These are phyloP conservation scores for Trachemys scripta DNA, from an alignment of 2,113 vertebrate species.

Conservation along the genomic window DNA sequence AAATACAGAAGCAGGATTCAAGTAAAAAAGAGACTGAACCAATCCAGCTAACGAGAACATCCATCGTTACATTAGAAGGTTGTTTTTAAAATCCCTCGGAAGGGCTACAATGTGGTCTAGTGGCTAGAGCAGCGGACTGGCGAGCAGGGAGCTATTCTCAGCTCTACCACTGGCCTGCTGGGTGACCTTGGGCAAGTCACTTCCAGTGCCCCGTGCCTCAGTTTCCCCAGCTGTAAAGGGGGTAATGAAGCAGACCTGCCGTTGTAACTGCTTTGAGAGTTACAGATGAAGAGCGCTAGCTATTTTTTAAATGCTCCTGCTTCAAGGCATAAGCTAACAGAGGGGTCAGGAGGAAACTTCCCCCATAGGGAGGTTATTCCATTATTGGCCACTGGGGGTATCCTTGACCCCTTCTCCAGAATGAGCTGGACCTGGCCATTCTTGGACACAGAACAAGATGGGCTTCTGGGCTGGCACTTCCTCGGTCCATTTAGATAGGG, in stretches of 20 bases:
- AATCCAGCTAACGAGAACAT: background rate
- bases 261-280: background rate
- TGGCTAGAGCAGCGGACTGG: background rate
- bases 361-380: background rate
- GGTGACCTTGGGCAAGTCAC: background rate
- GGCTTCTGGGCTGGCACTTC: background rate
- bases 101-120: background rate
- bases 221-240: background rate
- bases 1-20: background rate
- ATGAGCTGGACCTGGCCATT: too few species aligned
- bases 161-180: background rate
- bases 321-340: background rate
- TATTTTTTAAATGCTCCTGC: background rate
- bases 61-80: background rate
- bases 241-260: background rate
- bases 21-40: background rate
- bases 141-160: background rate
- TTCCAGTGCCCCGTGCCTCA: background rate
- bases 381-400: background rate
- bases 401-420: background rate
- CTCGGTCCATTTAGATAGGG: background rate
- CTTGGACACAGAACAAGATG: too few species aligned
- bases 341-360: background rate
- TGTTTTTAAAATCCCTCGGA: background rate
- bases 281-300: background rate